A percentile compares a stretch with the other conserved stretches of the same genome.
These are phyloP conservation scores for Rhinatrema bivittatum DNA, from an alignment of 2,797 vertebrate species.

Conservation along the genomic window DNA sequence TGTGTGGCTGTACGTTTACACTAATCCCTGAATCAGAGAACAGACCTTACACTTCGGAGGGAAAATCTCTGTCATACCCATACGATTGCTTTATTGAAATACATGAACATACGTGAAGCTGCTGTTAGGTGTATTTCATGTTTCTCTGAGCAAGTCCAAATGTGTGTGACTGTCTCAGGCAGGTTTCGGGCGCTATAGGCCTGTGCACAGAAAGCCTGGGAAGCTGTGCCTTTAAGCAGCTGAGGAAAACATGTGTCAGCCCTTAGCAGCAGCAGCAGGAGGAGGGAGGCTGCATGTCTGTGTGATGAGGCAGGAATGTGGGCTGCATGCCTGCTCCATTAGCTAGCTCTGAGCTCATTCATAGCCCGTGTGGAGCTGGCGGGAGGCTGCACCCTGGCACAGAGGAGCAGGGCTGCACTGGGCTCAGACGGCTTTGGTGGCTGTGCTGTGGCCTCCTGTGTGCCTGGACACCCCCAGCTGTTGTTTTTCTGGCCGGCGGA, in stretches of 20 bases:
- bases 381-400: slow-evolving; percentile 43
- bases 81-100: too few relatives aligned
- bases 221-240: slow-evolving; percentile 40
- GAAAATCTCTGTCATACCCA: too few relatives aligned
- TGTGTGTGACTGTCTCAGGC: too few relatives aligned
- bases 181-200: too few relatives aligned
- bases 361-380: slow-evolving; percentile 42
- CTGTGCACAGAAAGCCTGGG: too few relatives aligned
- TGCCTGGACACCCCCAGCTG: slow-evolving; percentile 22
- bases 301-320: slow-evolving; percentile 89
- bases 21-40: too few relatives aligned
- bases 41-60: too few relatives aligned
- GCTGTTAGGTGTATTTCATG: too few relatives aligned
- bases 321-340: slow-evolving; percentile 85
- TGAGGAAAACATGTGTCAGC: slow-evolving; percentile 26
- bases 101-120: too few relatives aligned
- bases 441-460: slow-evolving; percentile 21
- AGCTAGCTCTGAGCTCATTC: slow-evolving; percentile 81
- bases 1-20: too few relatives aligned
- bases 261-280: too few relatives aligned
- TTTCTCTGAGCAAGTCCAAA: too few relatives aligned
- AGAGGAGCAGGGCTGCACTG: slow-evolving; percentile 27
- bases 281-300: slow-evolving; percentile 73
- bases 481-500: slow-evolving; percentile 24
- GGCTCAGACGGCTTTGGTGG: slow-evolving; percentile 25